Base-by-base conservation (phyloP, 1,140 invertebrate species). In the Pinna nobilis region DNA sequence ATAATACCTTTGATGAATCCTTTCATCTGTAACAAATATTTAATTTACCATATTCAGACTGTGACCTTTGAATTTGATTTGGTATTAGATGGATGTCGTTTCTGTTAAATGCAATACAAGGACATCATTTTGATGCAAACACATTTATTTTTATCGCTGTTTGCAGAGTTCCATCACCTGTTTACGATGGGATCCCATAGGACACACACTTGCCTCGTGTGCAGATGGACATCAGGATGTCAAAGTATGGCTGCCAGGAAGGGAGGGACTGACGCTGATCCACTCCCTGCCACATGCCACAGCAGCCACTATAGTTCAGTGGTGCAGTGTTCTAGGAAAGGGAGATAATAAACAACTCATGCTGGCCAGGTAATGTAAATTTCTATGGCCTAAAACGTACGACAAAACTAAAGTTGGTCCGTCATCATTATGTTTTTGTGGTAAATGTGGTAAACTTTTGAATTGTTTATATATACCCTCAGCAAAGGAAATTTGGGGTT, bases 401-500 rank as follows among this genome's bases (percentile, higher is more conserved):
- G n/a, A n/a, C n/a, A n/a, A n/a, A n/a, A n/a, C n/a, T n/a, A n/a
- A 20, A 15, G 15, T 47, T 20, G 15, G 44, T 6, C 15, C 2
- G 3, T 53, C 25, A 11, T 53, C 32, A 5, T 51, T 11, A 69
- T 69, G 7, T 76, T 51, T 41, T 76, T 82, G 7, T 74, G 88
- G 88, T 92, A 63, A 90, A 84, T 79, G 86, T 91, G 71, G 91
- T 89, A 88, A 90, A 83, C 92, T 92, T 20, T 87, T 82, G n/a
- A n/a, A n/a, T n/a, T n/a, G n/a, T n/a, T n/a, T n/a, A n/a, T n/a
- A n/a, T n/a, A n/a, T n/a, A n/a, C n/a, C n/a, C n/a, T n/a, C n/a
- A n/a, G n/a, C n/a, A n/a, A n/a, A n/a, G n/a, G n/a, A n/a, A n/a
- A n/a, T n/a, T n/a, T n/a, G n/a, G n/a, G n/a, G n/a, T n/a, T n/a